Conservation (phyloP, 2,113 vertebrate genomes). For the Puma concolor region DNA sequence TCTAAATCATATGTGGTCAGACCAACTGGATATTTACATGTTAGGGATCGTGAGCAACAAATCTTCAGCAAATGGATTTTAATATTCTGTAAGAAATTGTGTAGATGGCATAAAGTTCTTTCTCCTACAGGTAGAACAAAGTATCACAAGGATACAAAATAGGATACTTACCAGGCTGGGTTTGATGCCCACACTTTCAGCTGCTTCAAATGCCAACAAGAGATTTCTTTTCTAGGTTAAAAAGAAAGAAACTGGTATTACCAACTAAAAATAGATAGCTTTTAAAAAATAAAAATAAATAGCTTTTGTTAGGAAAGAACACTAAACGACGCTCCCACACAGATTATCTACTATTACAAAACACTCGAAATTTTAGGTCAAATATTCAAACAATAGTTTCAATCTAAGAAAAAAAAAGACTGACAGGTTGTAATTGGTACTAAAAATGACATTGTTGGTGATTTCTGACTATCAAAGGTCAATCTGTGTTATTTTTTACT, state of each 20-base stretch:
- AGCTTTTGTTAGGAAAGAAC: conserved; percentile 25
- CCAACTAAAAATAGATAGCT: not conserved
- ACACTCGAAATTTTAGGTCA: not conserved
- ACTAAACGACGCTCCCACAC: not conserved
- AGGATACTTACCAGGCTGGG: conserved; percentile 94
- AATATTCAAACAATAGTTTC: not conserved
- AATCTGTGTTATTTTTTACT: not conserved
- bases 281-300: not conserved
- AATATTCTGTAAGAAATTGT: not conserved
- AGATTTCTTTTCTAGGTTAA: conserved; percentile 94
- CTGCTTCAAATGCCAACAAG: conserved; percentile 96
- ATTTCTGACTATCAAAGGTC: not conserved
- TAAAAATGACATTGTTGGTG: not conserved
- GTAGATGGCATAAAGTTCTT: not conserved
- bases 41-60: not conserved
- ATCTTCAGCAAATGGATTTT: not conserved
- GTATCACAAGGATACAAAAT: not conserved
- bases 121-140: not conserved
- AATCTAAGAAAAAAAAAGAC: not conserved
- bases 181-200: conserved; percentile 97
- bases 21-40: not conserved
- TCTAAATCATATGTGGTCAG: not conserved
- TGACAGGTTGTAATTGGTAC: not conserved
- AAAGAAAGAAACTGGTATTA: conserved; percentile 76
- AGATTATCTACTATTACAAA: not conserved